Evolutionary conservation across 2,113 vertebrate genomes (phyloP).

Genomic region (Onychostoma macrolepis): DNA sequence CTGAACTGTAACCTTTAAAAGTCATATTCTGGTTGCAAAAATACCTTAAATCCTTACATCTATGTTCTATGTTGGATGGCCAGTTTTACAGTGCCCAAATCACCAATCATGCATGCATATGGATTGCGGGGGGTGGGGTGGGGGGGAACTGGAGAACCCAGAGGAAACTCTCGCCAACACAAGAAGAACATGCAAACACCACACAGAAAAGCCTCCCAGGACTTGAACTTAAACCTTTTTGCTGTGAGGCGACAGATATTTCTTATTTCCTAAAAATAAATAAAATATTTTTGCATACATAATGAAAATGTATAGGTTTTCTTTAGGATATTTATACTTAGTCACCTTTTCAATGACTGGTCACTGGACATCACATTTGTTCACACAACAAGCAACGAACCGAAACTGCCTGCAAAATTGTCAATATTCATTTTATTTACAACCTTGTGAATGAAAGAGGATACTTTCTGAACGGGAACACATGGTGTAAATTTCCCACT

Average conservation of each 20-base stretch:
- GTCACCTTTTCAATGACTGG: neutral
- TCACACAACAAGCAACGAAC: neutral
- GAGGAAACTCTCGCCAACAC: neutral
- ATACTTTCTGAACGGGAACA: neutral
- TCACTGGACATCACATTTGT: neutral
- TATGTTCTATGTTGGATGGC: neutral
- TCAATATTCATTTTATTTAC: neutral
- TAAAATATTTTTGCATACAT: neutral
- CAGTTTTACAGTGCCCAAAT: neutral
- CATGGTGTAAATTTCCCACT: neutral
- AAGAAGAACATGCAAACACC: neutral
- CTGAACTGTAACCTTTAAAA: neutral
- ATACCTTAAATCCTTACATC: neutral
- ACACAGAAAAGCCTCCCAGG: neutral
- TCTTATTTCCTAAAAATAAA: neutral
- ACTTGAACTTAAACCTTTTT: neutral
- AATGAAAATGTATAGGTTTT: neutral
- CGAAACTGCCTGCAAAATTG: neutral
- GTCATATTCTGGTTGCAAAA: neutral
- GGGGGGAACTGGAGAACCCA: neutral
- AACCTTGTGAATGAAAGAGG: slow-evolving; percentile 3
- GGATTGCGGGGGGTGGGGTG: neutral
- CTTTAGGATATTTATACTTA: neutral
- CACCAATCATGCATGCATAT: neutral
- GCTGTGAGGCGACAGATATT: neutral